A percentile compares a stretch with the other conserved stretches of the same genome.
phyloP scores from a whole-genome alignment of 1,140 invertebrate species.

The Orchestia grillus region DNA sequence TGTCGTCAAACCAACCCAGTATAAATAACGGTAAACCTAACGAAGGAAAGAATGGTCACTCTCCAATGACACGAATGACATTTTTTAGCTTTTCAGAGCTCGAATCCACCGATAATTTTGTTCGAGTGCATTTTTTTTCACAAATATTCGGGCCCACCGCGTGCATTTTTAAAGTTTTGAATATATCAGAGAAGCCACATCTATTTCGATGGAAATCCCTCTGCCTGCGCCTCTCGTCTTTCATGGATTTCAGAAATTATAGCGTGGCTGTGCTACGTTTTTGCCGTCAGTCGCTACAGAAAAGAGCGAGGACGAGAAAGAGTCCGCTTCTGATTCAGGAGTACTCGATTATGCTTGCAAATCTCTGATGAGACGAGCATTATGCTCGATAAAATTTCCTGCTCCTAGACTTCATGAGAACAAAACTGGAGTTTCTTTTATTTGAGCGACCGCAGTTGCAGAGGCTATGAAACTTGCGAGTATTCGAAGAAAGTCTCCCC shows the following conservation, averaged over 20 bases:
- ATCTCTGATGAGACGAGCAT: slow-evolving; percentile 56
- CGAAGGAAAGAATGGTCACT: neutral
- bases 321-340: slow-evolving; percentile 28
- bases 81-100: neutral
- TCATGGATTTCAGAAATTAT: neutral
- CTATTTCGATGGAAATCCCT: neutral
- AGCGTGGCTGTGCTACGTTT: neutral
- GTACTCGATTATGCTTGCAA: slow-evolving; percentile 52
- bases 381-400: slow-evolving; percentile 49
- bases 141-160: neutral
- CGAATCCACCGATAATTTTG: neutral
- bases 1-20: neutral
- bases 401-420: slow-evolving; percentile 23
- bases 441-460: neutral
- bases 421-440: slow-evolving; percentile 32
- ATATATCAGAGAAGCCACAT: neutral
- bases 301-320: neutral
- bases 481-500: neutral
- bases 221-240: neutral
- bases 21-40: neutral
- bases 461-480: neutral
- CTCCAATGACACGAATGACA: neutral
- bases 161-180: neutral
- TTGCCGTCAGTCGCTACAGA: neutral
- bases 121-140: too few relatives aligned